Percentiles rank a stretch among this genome's conserved stretches.
phyloP scores from a whole-genome alignment of 1,140 invertebrate species.

The Aphis gossypii region DNA sequence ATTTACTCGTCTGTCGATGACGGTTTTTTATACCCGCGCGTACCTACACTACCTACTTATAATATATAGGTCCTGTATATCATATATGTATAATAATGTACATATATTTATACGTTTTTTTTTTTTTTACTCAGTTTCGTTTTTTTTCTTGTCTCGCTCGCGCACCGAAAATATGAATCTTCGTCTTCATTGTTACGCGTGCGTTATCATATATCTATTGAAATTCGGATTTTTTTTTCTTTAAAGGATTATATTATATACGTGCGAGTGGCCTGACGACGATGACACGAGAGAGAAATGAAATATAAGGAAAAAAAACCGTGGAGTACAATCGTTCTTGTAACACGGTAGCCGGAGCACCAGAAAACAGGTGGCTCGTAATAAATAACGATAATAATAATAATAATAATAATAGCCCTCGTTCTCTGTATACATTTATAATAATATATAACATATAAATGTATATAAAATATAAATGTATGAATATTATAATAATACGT shows the following conservation, averaged over 20 bases:
- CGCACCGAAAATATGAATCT: slow-evolving; percentile 34
- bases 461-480: neutral
- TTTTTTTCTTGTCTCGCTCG: neutral
- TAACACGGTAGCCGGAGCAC: slow-evolving; percentile 47
- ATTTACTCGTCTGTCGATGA: slow-evolving; percentile 55
- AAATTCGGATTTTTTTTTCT: slow-evolving; percentile 15
- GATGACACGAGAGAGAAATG: slow-evolving; percentile 12
- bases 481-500: slow-evolving; percentile 4
- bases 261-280: neutral
- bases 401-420: slow-evolving; percentile 38
- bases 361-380: slow-evolving; percentile 55
- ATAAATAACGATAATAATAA: slow-evolving; percentile 54
- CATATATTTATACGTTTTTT: slow-evolving; percentile 21
- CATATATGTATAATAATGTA: neutral
- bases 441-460: neutral
- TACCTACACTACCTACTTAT: neutral
- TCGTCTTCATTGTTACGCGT: slow-evolving; percentile 44
- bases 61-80: neutral
- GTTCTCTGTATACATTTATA: neutral
- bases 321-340: slow-evolving; percentile 41
- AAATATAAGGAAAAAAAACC: neutral
- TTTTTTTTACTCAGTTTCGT: slow-evolving; percentile 17
- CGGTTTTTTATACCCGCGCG: neutral
- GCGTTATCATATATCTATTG: slow-evolving; percentile 49
- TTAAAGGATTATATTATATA: slow-evolving; percentile 42